Conservation (phyloP, 1,140 invertebrate species). For the Amphibalanus amphitrite region DNA sequence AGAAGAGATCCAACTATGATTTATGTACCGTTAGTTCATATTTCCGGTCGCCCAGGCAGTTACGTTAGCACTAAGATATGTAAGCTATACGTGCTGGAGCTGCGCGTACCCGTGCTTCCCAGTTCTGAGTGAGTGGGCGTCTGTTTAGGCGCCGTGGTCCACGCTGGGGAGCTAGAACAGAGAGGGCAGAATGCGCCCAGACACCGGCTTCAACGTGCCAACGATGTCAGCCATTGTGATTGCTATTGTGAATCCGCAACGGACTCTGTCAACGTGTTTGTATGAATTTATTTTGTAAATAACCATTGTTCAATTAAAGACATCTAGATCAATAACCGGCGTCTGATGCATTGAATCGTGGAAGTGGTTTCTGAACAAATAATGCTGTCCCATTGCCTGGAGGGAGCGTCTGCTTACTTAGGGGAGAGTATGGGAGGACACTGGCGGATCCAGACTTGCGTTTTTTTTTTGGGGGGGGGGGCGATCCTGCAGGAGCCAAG, state of each 20-base stretch:
- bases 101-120: slow-evolving; percentile 5
- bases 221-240: not conserved
- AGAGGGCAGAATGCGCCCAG: not conserved
- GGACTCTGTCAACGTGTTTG: not conserved
- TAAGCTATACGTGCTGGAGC: slow-evolving; percentile 2
- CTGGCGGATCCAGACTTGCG: no score
- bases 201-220: not conserved
- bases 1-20: slow-evolving; percentile 51
- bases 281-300: slow-evolving; percentile 2
- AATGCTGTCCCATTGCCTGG: no score
- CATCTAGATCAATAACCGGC: not conserved
- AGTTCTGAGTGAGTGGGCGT: no score
- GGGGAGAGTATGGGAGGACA: no score
- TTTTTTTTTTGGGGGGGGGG: no score
- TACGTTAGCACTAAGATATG: not conserved
- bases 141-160: no score
- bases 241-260: not conserved
- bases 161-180: no score
- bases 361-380: no score
- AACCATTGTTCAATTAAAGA: not conserved
- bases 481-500: no score
- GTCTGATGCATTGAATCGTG: no score
- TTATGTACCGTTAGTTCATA: slow-evolving; percentile 7
- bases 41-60: not conserved
- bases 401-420: no score